phyloP scores from a whole-genome alignment of 2,888 invertebrate genomes.

The Apantesis nais region DNA sequence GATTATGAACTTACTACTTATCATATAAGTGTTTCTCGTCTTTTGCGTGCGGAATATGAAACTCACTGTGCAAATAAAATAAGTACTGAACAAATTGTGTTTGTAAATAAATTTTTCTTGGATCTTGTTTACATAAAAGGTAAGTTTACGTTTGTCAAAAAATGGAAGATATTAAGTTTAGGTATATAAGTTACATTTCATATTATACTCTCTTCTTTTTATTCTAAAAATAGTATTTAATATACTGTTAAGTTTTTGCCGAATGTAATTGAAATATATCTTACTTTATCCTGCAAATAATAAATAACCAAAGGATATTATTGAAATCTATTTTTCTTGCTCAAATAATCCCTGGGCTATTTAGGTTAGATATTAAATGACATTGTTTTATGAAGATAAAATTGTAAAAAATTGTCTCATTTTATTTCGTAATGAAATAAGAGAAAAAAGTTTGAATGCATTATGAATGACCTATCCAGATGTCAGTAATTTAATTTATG shows the following conservation, averaged over 20 bases:
- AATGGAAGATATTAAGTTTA: neutral
- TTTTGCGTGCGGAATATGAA: constrained; percentile 37
- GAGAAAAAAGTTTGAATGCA: constrained; percentile 11
- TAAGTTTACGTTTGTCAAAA: constrained; percentile 30
- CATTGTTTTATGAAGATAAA: constrained; percentile 29
- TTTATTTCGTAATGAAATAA: constrained; percentile 7
- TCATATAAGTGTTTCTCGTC: constrained; percentile 40
- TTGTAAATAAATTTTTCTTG: constrained; percentile 34
- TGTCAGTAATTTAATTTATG: constrained; percentile 12
- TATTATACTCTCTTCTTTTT: neutral
- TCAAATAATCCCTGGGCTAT: neutral
- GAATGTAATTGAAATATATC: constrained; percentile 17
- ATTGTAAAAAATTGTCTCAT: constrained; percentile 3
- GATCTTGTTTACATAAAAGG: constrained; percentile 36
- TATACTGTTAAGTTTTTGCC: constrained; percentile 18
- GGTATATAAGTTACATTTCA: constrained; percentile 1
- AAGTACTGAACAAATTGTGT: constrained; percentile 35
- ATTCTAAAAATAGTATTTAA: constrained; percentile 20
- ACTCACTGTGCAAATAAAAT: constrained; percentile 39
- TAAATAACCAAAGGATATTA: constrained; percentile 31
- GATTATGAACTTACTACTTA: constrained; percentile 45
- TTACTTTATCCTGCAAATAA: constrained; percentile 14
- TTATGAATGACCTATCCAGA: constrained; percentile 14
- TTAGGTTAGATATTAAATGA: constrained; percentile 26
- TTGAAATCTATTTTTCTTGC: constrained; percentile 17